Conservation (phyloP, 2,113 vertebrate genomes). For the Dipodomys stephensi region DNA sequence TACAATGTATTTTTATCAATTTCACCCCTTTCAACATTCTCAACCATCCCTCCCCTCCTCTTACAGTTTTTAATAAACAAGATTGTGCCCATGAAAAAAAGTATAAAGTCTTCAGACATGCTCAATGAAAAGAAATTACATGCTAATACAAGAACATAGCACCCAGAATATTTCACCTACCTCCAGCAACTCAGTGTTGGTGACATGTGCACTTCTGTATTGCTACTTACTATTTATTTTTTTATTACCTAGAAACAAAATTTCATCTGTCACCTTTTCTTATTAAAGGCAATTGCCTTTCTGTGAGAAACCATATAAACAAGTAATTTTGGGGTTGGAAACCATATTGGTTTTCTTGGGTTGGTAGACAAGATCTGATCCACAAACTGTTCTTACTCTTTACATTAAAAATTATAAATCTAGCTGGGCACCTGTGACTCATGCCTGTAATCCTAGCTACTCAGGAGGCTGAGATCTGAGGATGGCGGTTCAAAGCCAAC, state of each 20-base stretch:
- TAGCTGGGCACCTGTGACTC: too few species aligned
- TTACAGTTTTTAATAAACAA: too few species aligned
- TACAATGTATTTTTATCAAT: too few species aligned
- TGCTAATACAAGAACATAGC: not conserved
- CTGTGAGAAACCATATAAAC: too few species aligned
- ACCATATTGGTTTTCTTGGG: not conserved
- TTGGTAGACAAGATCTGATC: not conserved
- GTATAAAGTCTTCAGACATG: not conserved
- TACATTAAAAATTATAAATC: not conserved
- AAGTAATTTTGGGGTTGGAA: too few species aligned
- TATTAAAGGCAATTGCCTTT: not conserved
- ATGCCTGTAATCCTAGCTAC: too few species aligned
- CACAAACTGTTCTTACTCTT: too few species aligned
- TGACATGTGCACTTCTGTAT: not conserved
- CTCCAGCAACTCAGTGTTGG: not conserved
- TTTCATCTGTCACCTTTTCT: not conserved
- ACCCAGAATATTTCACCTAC: not conserved
- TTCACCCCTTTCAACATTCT: too few species aligned
- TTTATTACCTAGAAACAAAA: not conserved
- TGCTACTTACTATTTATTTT: not conserved
- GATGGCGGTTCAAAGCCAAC: too few species aligned
- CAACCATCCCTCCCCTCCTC: too few species aligned
- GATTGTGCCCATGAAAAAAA: too few species aligned
- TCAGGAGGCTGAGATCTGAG: too few species aligned
- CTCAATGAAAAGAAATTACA: not conserved